Evolutionary conservation across 2,797 vertebrate genomes (phyloP).

Genomic region (Synaphobranchus kaupii): DNA sequence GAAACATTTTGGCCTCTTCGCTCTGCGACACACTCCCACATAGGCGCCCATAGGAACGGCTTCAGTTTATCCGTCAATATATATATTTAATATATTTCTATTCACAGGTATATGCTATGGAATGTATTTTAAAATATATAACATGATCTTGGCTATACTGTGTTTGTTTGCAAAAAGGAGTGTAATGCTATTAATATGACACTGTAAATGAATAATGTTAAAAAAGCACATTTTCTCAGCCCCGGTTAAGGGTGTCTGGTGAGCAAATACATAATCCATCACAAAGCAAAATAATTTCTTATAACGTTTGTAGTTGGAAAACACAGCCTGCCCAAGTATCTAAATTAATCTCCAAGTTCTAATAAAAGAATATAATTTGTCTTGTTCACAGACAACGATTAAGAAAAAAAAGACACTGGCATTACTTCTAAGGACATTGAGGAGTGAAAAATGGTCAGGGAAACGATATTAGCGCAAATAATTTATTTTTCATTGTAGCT

Average conservation of each 20-base stretch:
- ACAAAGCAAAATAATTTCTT: neutral
- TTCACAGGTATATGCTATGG: neutral
- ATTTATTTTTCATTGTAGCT: constrained; percentile 2
- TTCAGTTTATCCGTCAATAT: neutral
- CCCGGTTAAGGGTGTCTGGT: neutral
- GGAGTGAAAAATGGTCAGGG: neutral
- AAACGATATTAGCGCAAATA: neutral
- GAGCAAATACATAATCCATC: neutral
- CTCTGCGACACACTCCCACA: neutral
- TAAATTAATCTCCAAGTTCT: neutral
- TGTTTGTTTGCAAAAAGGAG: neutral
- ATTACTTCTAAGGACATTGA: neutral
- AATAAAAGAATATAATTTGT: neutral
- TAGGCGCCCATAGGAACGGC: neutral
- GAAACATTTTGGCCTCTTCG: neutral
- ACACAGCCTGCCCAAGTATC: neutral
- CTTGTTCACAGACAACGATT: neutral
- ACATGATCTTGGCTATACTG: neutral
- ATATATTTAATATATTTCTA: neutral
- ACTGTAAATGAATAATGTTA: neutral
- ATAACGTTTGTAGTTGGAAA: neutral
- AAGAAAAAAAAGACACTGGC: neutral
- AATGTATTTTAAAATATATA: neutral
- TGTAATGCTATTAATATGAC: neutral
- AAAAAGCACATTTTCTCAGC: neutral